These are phyloP conservation scores for Dallia pectoralis DNA, from an alignment of 2,797 vertebrate species.

Conservation along the genomic window DNA sequence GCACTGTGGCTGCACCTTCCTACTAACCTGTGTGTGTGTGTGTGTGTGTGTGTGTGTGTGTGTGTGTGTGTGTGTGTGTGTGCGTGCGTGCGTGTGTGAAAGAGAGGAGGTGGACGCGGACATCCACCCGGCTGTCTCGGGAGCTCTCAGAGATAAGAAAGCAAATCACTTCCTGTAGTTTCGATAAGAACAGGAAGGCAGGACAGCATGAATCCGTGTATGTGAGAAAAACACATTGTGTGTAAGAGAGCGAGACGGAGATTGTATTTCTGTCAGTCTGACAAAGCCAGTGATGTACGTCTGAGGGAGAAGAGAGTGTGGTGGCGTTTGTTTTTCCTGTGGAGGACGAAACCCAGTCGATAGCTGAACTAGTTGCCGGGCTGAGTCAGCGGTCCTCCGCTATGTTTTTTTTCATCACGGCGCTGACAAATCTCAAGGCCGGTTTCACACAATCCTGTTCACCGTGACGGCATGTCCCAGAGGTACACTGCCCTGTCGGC, in stretches of 20 bases:
- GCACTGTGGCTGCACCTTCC: not conserved
- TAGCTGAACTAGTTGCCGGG: not conserved
- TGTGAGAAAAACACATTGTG: constrained; percentile 30
- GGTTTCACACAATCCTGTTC: not conserved
- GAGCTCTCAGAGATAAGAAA: constrained; percentile 62
- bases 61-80: constrained; percentile 19
- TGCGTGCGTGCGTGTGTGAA: constrained; percentile 7
- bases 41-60: constrained; percentile 9
- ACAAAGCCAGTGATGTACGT: too few relatives aligned
- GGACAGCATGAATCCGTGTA: constrained; percentile 35
- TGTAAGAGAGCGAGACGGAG: constrained; percentile 16
- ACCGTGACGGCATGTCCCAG: not conserved
- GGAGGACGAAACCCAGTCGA: not conserved
- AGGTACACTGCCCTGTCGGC: not conserved
- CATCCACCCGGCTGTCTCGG: constrained; percentile 35
- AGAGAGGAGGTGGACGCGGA: not conserved
- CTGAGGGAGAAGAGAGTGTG: not conserved
- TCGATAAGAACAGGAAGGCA: constrained; percentile 58
- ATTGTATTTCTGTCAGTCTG: constrained; percentile 13
- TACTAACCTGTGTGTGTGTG: not conserved
- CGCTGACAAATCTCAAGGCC: not conserved
- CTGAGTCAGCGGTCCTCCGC: not conserved
- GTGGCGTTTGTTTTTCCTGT: not conserved
- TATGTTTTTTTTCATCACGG: not conserved
- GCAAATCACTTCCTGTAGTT: constrained; percentile 55